A percentile compares a stretch with the other conserved stretches of the same genome.
These are phyloP conservation scores for Hyphantria cunea DNA, from an alignment of 1,140 invertebrate genomes.

Conservation along the genomic window DNA sequence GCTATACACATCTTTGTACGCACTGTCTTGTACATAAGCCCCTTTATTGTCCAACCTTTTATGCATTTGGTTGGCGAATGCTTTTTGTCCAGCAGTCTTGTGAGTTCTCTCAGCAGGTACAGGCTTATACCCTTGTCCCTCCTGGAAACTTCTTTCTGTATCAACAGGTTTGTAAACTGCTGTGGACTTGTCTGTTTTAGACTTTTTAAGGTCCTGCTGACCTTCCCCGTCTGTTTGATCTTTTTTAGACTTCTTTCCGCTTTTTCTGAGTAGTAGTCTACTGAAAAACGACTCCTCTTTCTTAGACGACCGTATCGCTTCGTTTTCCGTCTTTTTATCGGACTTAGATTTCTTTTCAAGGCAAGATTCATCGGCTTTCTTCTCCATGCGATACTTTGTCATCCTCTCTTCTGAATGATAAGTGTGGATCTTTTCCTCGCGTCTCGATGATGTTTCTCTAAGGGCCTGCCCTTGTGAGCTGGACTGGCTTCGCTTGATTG, in stretches of 20 bases:
- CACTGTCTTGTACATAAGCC: slow-evolving; percentile 77
- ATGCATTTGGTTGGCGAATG: slow-evolving; percentile 77
- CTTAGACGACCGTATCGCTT: slow-evolving; percentile 74
- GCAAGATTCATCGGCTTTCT: slow-evolving; percentile 76
- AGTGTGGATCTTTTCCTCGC: slow-evolving; percentile 38
- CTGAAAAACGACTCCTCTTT: slow-evolving; percentile 86
- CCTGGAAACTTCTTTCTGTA: slow-evolving; percentile 49
- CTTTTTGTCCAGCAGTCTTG: slow-evolving; percentile 76
- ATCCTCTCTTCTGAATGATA: slow-evolving; percentile 62
- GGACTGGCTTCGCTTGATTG: slow-evolving; percentile 77
- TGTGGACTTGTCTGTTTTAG: slow-evolving; percentile 62
- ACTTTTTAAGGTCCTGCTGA: slow-evolving; percentile 68
- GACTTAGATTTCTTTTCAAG: slow-evolving; percentile 80
- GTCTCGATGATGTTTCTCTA: slow-evolving; percentile 58
- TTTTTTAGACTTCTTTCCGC: slow-evolving; percentile 85
- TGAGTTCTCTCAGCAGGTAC: slow-evolving; percentile 63
- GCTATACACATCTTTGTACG: slow-evolving; percentile 73
- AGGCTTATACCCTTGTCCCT: slow-evolving; percentile 63
- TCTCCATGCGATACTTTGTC: slow-evolving; percentile 62
- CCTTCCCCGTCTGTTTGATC: slow-evolving; percentile 78
- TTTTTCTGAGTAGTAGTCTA: slow-evolving; percentile 84
- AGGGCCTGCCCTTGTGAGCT: slow-evolving; percentile 74
- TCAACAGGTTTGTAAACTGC: slow-evolving; percentile 63
- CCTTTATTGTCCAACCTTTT: slow-evolving; percentile 81
- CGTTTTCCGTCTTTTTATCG: slow-evolving; percentile 78